Conservation (phyloP, 92 coral and sea anemone species). For the Chrysogorgia sp. region DNA sequence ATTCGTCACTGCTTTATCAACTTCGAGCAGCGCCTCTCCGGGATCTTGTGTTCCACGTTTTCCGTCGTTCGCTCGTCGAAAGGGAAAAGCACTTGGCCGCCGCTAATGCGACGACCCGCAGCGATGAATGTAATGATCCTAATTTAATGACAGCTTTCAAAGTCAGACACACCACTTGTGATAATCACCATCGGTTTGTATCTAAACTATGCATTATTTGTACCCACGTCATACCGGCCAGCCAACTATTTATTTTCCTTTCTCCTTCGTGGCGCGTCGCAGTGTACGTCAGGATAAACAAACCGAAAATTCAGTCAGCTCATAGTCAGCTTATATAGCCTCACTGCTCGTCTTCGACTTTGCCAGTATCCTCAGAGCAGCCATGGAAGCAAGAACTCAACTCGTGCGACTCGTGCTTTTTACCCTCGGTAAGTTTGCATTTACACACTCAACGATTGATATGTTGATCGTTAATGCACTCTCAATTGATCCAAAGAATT, state of each 20-base stretch:
- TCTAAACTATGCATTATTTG: slow-evolving; percentile 37
- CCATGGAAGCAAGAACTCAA: no score
- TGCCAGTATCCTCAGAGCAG: no score
- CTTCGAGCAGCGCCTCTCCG: no score
- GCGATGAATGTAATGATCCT: slow-evolving; percentile 24
- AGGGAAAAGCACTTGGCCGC: not conserved
- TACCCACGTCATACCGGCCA: slow-evolving; percentile 42
- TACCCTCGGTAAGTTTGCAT: no score
- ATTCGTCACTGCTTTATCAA: no score
- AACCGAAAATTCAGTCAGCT: not conserved
- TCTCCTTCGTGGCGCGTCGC: slow-evolving; percentile 4
- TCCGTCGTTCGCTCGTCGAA: slow-evolving; percentile 16
- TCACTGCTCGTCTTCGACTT: no score
- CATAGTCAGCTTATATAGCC: no score
- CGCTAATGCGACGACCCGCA: slow-evolving; percentile 37
- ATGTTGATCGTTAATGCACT: no score
- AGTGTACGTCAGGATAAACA: not conserved
- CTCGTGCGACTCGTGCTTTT: no score
- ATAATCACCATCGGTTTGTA: not conserved
- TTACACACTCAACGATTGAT: no score
- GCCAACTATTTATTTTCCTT: slow-evolving; percentile 26
- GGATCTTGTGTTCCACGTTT: slow-evolving; percentile 16
- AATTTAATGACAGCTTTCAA: slow-evolving; percentile 40
- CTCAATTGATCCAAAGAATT: no score
- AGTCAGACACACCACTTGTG: slow-evolving; percentile 9